Evolutionary conservation across 2,888 invertebrate species (phyloP), one percentile per base, ranked within the genome.

Genomic region (Lasioglossum zephyrum): DNA sequence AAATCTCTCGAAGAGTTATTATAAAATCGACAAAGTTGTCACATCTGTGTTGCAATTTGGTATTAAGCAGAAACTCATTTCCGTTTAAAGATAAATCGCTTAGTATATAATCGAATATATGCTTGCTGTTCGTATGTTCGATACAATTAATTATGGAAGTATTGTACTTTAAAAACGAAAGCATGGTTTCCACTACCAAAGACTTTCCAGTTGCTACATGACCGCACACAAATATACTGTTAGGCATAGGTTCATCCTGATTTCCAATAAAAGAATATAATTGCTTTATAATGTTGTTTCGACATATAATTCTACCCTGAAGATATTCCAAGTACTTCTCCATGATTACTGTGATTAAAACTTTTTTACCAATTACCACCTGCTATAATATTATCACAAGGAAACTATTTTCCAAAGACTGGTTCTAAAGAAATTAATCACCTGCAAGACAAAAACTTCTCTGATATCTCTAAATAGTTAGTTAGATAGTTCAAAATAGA

Each of bases 141-240:
- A 98, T 96, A 93, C 98, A 97, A 95, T 98, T 98, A 47, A 98
- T 95, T 63, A 96, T 93, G 49, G 97, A 96, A 91, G 96, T 95
- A 94, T 96, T 96, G 87, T 97, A 96, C 77, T 96, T 93, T 69
- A 97, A 95, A 92, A 95, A 95, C 63, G 95, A 93, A 5, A 98
- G 94, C 18, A 98, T 95, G 16, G 96, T 95, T 78, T 96, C 96
- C 6, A 97, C 94, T 82, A 98, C 96, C 31, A 97, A 94, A n/a
- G 97, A 97, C 96, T 99, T 99, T 47, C 98, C 98, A 39, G 97
- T 97, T 16, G 97, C 97, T 89, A 98, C 97, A 94, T 97, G 97
- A n/a, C 98, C 98, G 94, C 97, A 97, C 79, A 98, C 92, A 95
- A 97, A 98, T 91, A 98, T 95, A 89, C 97, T 96, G 89, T 96